Conservation (phyloP, 2,797 vertebrate species). For the Premnoplex brunnescens region DNA sequence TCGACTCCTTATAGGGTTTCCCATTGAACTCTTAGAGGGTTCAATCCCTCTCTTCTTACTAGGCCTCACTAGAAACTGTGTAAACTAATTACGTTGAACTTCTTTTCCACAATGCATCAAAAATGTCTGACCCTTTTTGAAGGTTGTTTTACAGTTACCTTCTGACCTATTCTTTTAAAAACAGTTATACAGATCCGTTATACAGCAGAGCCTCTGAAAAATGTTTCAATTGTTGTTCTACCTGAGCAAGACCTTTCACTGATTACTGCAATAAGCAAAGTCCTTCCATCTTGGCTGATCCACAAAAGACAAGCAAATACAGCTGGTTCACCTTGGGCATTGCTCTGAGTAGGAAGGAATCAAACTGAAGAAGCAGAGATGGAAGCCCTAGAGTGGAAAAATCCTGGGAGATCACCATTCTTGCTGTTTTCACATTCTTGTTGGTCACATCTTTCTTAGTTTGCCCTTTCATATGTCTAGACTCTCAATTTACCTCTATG, state of each 20-base stretch:
- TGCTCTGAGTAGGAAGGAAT: conserved; percentile 10
- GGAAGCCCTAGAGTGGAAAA: not conserved
- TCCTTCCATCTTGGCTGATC: not conserved
- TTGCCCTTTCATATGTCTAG: not conserved
- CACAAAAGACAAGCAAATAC: not conserved
- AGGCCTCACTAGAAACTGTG: not conserved
- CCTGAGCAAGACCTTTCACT: not conserved
- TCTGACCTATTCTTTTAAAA: not conserved
- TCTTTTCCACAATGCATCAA: not conserved
- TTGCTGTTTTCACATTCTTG: not conserved
- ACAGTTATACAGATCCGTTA: not conserved
- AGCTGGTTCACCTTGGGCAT: not conserved
- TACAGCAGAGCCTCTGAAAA: not conserved
- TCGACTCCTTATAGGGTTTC: not conserved
- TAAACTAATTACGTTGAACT: not conserved
- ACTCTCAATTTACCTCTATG: not conserved
- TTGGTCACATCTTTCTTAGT: not conserved
- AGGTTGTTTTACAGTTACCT: not conserved
- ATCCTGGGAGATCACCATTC: not conserved
- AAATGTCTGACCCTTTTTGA: not conserved
- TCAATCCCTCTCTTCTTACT: not conserved
- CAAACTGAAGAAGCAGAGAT: conserved; percentile 47
- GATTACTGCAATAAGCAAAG: not conserved
- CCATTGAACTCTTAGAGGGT: not conserved
- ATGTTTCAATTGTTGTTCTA: not conserved